Evolutionary conservation across 2,888 invertebrate species (phyloP).

Genomic region (Drosophila paramelanica): DNA sequence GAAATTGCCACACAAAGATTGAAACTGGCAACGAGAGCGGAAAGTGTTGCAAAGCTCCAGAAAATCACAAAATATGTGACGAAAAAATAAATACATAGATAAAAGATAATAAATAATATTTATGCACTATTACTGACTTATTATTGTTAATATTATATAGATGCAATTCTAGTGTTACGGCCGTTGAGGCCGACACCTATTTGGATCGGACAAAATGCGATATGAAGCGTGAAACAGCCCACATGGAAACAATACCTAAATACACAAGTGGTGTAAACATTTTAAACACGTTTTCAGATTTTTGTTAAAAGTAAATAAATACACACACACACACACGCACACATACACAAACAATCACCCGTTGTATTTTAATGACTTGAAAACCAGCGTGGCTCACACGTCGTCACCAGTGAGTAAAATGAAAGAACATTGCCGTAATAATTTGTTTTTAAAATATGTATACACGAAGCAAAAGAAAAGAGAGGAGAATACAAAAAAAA

Average conservation of each 20-base stretch:
- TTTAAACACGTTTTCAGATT: constrained; percentile 71
- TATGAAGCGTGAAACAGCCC: constrained; percentile 57
- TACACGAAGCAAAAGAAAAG: constrained; percentile 22
- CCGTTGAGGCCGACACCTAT: constrained; percentile 17
- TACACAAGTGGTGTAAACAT: constrained; percentile 50
- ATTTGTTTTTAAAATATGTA: constrained; percentile 53
- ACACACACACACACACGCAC: constrained; percentile 2
- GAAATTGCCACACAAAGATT: constrained; percentile 44
- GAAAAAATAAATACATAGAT: neutral
- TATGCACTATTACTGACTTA: neutral
- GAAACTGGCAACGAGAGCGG: constrained; percentile 20
- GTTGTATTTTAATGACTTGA: constrained; percentile 51
- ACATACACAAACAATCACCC: constrained; percentile 1
- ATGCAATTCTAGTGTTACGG: constrained; percentile 2
- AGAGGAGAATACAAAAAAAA: constrained; percentile 18
- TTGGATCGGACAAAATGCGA: constrained; percentile 28
- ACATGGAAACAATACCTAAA: constrained; percentile 47
- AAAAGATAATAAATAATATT: neutral
- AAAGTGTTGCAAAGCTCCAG: constrained; percentile 16
- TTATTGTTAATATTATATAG: neutral
- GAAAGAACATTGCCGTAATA: constrained; percentile 72
- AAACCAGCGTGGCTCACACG: constrained; percentile 55
- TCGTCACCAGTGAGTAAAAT: constrained; percentile 58
- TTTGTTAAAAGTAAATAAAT: constrained; percentile 45
- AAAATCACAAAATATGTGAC: constrained; percentile 10